A percentile compares a stretch with the other conserved stretches of the same genome.
Conservation (phyloP, 2,113 vertebrate genomes). For the Peucedramus taeniatus region DNA sequence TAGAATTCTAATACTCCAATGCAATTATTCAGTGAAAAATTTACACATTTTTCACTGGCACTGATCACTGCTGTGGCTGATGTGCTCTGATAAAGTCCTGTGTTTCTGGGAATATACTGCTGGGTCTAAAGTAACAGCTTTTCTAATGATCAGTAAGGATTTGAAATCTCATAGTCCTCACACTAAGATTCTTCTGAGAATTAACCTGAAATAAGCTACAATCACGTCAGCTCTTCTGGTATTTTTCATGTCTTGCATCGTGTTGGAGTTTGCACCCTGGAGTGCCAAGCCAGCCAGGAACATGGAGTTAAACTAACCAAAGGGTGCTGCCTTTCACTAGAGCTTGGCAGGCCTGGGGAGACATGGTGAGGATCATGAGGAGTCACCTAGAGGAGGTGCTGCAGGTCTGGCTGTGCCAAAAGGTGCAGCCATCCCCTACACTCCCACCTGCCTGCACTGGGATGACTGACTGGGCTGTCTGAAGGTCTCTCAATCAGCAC, state of each 20-base stretch:
- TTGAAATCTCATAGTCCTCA: not conserved
- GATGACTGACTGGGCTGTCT: not conserved
- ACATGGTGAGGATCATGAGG: not conserved
- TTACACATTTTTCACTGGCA: not conserved
- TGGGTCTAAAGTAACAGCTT: not conserved
- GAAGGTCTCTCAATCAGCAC: not conserved
- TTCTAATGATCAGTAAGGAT: not conserved
- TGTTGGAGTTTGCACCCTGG: not conserved
- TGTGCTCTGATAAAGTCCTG: not conserved
- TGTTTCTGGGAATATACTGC: not conserved
- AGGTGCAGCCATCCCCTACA: not conserved
- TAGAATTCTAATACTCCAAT: not conserved
- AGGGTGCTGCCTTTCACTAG: not conserved
- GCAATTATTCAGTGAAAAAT: slow-evolving; percentile 8
- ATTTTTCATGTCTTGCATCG: not conserved
- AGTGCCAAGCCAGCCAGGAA: not conserved
- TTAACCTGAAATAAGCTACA: not conserved
- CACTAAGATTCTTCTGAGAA: not conserved
- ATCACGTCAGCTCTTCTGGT: not conserved
- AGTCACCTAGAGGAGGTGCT: not conserved
- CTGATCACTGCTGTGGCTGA: not conserved
- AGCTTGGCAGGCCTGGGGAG: not conserved
- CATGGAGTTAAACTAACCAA: not conserved
- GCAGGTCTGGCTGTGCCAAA: not conserved
- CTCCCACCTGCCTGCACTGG: not conserved